Conservation (phyloP, 1,140 invertebrate genomes). For the Diuraphis noxia region DNA sequence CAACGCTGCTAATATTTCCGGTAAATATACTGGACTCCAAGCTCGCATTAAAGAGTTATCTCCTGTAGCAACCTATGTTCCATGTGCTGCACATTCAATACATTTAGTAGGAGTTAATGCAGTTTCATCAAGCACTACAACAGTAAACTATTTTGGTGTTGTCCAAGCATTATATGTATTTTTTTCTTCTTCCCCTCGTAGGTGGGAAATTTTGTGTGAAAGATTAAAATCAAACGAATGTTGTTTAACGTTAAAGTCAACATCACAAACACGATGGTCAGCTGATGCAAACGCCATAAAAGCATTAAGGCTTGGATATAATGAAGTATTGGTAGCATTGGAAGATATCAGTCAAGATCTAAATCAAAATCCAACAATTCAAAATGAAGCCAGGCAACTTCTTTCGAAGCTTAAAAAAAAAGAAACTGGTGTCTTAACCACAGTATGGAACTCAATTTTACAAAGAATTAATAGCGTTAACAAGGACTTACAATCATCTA, state of each 20-base stretch:
- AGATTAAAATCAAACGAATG: no score
- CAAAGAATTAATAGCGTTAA: background rate
- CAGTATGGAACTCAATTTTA: no score
- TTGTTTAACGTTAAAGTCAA: background rate
- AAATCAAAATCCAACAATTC: background rate
- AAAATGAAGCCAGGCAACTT: background rate
- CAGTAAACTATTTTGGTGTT: background rate
- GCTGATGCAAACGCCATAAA: no score
- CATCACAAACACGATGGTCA: background rate
- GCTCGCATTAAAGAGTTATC: slow-evolving; percentile 51
- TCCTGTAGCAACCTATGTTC: background rate
- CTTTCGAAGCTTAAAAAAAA: background rate
- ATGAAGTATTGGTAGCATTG: background rate
- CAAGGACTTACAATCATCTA: slow-evolving; percentile 1
- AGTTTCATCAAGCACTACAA: background rate
- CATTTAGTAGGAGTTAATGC: background rate
- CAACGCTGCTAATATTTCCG: slow-evolving; percentile 58
- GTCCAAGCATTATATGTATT: background rate
- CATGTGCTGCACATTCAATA: background rate
- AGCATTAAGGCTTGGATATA: background rate
- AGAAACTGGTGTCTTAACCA: background rate
- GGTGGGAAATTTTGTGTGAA: background rate
- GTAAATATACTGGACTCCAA: slow-evolving; percentile 58
- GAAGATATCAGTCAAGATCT: background rate
- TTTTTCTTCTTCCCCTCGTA: background rate